Base-by-base conservation (phyloP, 2,113 vertebrate genomes). In the Lontra canadensis region DNA sequence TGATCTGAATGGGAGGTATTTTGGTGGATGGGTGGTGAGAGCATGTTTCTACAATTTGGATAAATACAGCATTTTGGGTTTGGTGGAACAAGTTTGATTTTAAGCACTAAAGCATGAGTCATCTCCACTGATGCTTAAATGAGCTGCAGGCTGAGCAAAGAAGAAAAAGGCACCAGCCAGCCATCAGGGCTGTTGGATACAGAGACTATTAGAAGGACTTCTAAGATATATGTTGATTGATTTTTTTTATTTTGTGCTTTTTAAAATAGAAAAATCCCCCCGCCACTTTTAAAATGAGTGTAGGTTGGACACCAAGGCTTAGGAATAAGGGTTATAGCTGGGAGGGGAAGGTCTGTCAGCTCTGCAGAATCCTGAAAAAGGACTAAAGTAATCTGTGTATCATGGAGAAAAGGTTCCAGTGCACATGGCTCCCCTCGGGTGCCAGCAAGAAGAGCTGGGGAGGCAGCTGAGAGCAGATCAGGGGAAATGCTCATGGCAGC, bases 11-110 rank as follows among this genome's bases (percentile, higher is more conserved):
- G 99, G 99, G 87, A 99, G 99, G 78, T 99, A 99, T 97, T 99
- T 99, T 18, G 99, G 99, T 76, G 99, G 99, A 42, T 98, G 99
- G 86, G 99, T 99, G 26, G 99, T 99, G 94, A 99, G 99, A 98
- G 99, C 99, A 94, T 99, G 99, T 98, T 99, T 99, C 98, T 99
- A 99, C 98, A 99, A 99, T 98, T 99, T 99, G 98, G 99, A 99
- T 98, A 99, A 99, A 98, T 99, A 99, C 98, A 98, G 99, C 95
- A 98, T 99, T 82, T 98, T 99, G 99, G 99, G 99, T 98, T 99
- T 99, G n/a, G 99, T 99, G 0, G 99, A 99, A 90, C 98, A 99
- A 98, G 98, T 99, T 93, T 99, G 98, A 99, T 97, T 98, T 85
- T 93, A 78, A 97, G 96, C 97, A 95, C 90, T 78, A 49, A 55